Evolutionary conservation across 1,140 invertebrate genomes (phyloP).

Genomic region (Pseudomyrmex dendroicus): DNA sequence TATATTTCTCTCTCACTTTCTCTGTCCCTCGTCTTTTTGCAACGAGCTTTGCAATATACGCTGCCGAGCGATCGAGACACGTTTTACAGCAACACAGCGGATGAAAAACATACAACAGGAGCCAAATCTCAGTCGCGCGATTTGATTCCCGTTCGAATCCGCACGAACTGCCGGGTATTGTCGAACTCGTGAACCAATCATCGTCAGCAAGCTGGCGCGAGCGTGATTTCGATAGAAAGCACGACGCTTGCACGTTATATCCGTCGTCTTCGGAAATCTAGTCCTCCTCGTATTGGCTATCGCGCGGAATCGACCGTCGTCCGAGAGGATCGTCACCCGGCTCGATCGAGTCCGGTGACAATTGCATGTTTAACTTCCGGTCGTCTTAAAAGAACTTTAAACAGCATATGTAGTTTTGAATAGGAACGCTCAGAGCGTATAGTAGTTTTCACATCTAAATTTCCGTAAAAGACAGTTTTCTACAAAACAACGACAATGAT

Average conservation of each 20-base stretch:
- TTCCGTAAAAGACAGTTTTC: neutral
- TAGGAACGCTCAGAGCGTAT: neutral
- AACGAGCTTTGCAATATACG: no score
- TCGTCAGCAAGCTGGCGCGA: conserved; percentile 48
- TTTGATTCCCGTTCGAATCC: conserved; percentile 44
- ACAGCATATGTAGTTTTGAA: neutral
- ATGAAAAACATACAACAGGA: conserved; percentile 17
- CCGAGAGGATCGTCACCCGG: conserved; percentile 21
- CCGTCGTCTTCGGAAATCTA: conserved; percentile 56
- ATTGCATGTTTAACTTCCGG: conserved; percentile 38
- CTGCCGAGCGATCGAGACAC: no score
- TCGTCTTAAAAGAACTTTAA: conserved; percentile 11
- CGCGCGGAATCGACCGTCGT: conserved; percentile 40
- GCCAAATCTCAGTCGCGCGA: conserved; percentile 39
- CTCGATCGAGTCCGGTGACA: conserved; percentile 27
- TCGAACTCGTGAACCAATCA: conserved; percentile 49
- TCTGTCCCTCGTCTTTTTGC: no score
- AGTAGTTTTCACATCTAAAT: neutral
- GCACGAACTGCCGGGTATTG: conserved; percentile 46
- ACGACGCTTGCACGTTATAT: conserved; percentile 49
- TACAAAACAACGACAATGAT: no score
- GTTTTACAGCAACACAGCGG: neutral
- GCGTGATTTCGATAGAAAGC: conserved; percentile 58
- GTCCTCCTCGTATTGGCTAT: conserved; percentile 41
- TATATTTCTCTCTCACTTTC: no score